Conservation (phyloP, 92 coral and sea anemone genomes). For the Scolanthus callimorphus region DNA sequence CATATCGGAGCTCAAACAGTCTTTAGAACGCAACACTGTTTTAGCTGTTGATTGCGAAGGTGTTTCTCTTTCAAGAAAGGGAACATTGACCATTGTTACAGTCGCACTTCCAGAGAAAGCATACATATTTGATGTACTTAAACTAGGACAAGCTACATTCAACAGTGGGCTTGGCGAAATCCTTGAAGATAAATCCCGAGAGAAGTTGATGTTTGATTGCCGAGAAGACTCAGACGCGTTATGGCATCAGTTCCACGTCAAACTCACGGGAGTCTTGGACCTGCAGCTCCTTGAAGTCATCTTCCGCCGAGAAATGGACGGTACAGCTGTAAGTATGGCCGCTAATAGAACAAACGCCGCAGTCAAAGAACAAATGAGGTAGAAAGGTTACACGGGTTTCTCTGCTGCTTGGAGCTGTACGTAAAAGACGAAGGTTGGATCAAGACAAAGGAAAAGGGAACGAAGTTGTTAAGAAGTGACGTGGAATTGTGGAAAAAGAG, state of each 20-base stretch:
- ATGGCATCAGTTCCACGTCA: no score
- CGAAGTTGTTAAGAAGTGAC: constrained; percentile 9
- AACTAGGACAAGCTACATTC: constrained; percentile 46
- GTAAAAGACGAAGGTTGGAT: constrained; percentile 49
- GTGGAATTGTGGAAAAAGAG: constrained; percentile 40
- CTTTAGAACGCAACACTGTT: constrained; percentile 24
- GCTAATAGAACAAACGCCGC: constrained; percentile 36
- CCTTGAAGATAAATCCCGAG: constrained; percentile 56
- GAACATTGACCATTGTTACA: constrained; percentile 64
- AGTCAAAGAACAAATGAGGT: constrained; percentile 49
- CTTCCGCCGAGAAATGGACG: constrained; percentile 46
- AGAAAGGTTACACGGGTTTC: constrained; percentile 54
- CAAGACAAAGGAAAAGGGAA: constrained; percentile 47
- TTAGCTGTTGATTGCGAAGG: constrained; percentile 83
- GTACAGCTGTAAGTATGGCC: constrained; percentile 8
- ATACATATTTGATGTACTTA: constrained; percentile 59
- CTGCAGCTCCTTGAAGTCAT: constrained; percentile 78
- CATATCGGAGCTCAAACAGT: constrained; percentile 46
- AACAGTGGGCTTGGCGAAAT: constrained; percentile 62
- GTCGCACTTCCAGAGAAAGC: constrained; percentile 65
- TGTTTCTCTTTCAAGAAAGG: constrained; percentile 62
- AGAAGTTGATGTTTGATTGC: constrained; percentile 80
- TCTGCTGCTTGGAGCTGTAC: constrained; percentile 69
- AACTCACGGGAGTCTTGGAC: constrained; percentile 64
- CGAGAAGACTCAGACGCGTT: constrained; percentile 67